Evolutionary conservation across 2,797 vertebrate species (phyloP), one percentile per base, ranked within the genome.

Genomic region (Heterohyrax brucei): DNA sequence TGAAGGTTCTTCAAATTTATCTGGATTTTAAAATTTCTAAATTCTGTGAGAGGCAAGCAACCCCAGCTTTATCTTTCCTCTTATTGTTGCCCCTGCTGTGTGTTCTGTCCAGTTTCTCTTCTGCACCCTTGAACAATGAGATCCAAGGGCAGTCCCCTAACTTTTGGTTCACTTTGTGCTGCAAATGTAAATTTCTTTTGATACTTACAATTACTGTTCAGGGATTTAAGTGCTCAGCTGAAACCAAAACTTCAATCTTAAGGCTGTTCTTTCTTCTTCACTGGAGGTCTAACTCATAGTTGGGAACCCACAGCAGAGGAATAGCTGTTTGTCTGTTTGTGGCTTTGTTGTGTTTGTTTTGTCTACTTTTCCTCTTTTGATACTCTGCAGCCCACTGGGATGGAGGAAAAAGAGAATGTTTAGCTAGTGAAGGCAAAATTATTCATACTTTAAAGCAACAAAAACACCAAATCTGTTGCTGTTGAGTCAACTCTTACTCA

Each of bases 1-100:
- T 79, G n/a, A n/a, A 53, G 30, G 87, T 95, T 68, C 44, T 79
- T 86, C 68, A 75, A 75, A 89, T 48, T 73, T 62, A 68, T 73
- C 80, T n/a, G 64, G 9, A 26, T 87, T 96, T 95, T 88, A 50
- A 86, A 80, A 91, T 85, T 88, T 89, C 39, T 93, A 28, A 53
- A 53, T 39, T 82, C 30, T 85, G 0, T 33, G 50, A 28, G 93
- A 89, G 46, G 56, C 48, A 72, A 82, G 88, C 30, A 81, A 91
- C 77, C 81, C 22, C 86, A 53, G 24, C 2, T 77, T 85, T 66
- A 50, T 64, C 84, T 87, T 66, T 61, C n/a, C 13, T 70, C 8
- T 33, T 39, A 73, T 84, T 12, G 21, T 59, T n/a, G 80, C 28
- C 18, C 68, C 12, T 39, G 39, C 13, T 61, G 44, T 21, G 24